These are phyloP conservation scores for Embidobia sp. DNA, from an alignment of 2,888 invertebrate species.

Conservation along the genomic window DNA sequence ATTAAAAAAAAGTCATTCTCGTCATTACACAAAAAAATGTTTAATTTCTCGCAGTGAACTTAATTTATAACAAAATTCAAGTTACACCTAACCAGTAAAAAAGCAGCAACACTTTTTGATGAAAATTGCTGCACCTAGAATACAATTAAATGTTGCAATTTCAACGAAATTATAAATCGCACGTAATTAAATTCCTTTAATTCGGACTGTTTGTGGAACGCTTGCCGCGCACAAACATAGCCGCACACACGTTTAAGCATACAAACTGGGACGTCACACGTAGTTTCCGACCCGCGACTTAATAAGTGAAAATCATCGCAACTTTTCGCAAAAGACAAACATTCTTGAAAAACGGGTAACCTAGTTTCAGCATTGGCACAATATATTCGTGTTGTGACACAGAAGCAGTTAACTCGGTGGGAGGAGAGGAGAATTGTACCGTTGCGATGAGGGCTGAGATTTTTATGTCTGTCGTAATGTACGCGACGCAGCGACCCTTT, in stretches of 20 bases:
- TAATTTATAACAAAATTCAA: neutral
- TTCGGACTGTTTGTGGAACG: neutral
- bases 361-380: constrained; percentile 48
- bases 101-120: no score
- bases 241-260: neutral
- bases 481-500: constrained; percentile 53
- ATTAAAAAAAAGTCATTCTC: neutral
- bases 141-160: neutral
- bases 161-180: neutral
- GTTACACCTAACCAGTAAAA: no score
- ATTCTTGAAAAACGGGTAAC: constrained; percentile 44
- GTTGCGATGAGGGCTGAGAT: constrained; percentile 42
- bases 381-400: constrained; percentile 38
- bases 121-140: no score
- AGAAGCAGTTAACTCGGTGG: constrained; percentile 36
- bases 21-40: no score
- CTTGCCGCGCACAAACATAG: constrained; percentile 1
- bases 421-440: neutral
- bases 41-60: no score
- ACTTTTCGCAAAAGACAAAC: constrained; percentile 30
- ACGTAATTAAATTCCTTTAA: constrained; percentile 13
- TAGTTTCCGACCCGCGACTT: no score
- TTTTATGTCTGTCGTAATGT: constrained; percentile 57
- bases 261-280: neutral
- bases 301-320: constrained; percentile 33